Evolutionary conservation across 2,113 vertebrate genomes (phyloP), one percentile per base, ranked within the genome.

Genomic region (Ptyas mucosa): DNA sequence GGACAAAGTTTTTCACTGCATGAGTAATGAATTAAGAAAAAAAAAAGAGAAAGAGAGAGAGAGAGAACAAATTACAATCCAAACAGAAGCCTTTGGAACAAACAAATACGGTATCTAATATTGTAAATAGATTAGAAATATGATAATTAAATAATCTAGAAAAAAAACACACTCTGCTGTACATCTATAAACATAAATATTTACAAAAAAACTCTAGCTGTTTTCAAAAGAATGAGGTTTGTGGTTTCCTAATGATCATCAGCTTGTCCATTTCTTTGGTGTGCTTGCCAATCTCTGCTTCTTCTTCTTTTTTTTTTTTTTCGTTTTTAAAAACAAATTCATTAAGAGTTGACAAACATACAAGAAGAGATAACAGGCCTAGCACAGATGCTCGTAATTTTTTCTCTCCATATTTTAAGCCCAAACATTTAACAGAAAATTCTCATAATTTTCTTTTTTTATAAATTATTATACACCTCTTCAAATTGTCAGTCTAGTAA

Each of bases 71-170:
- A 49, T 52, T 52, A 55, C 88, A 87, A 95, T 23, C 88, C 46
- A 58, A 96, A 96, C 95, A 91, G 95, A 3, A 96, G 95, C 96
- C 95, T 95, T 97, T 97, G 95, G 96, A 97, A 97, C 96, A 97
- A 97, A 96, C 93, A 96, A 97, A 96, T 96, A 93, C 93, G 96
- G 94, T 94, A 97, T 97, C 97, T 96, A 97, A 96, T 97, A 97
- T 97, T 94, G 95, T 96, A 98, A 98, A 98, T 97, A 97, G 97
- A 98, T 98, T 97, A 98, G 97, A 98, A 98, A 97, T 97, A 97
- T 97, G 94, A 97, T 97, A 97, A 98, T 99, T 99, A 99, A 99
- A 99, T 99, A 98, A 98, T 98, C 97, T 98, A 98, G 98, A 98
- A 98, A 98, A 98, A 98, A 98, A 89, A 46, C 97, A 98, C 97